Evolutionary conservation across 2,888 invertebrate genomes (phyloP).

Genomic region (Clanis bilineata): DNA sequence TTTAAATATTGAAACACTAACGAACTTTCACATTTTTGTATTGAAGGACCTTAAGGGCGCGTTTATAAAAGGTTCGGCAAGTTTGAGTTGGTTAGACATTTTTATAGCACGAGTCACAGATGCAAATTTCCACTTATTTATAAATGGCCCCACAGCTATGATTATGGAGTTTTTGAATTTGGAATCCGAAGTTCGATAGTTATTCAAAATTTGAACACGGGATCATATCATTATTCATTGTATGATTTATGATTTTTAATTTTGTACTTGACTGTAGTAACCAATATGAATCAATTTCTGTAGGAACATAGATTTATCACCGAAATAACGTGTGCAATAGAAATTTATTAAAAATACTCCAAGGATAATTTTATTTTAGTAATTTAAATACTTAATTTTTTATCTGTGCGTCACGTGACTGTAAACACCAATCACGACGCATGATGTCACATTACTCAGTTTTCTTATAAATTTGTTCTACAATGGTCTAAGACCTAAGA

Average conservation of each 20-base stretch:
- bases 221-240: neutral
- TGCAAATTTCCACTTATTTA: neutral
- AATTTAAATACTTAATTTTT: too few species aligned
- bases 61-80: neutral
- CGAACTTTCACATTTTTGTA: neutral
- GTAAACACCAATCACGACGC: too few species aligned
- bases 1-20: slow-evolving; percentile 1
- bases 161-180: neutral
- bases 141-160: neutral
- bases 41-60: neutral
- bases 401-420: too few species aligned
- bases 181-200: neutral
- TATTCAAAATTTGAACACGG: neutral
- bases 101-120: neutral
- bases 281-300: too few species aligned
- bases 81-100: neutral
- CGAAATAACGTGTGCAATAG: too few species aligned
- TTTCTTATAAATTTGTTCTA: too few species aligned
- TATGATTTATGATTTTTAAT: neutral
- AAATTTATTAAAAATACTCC: too few species aligned
- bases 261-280: too few species aligned
- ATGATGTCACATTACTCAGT: too few species aligned
- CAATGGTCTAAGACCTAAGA: too few species aligned
- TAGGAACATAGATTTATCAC: too few species aligned
- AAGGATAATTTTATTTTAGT: too few species aligned